These are phyloP conservation scores for Leptinotarsa defecta DNA, from an alignment of 1,140 invertebrate species.

Conservation along the genomic window DNA sequence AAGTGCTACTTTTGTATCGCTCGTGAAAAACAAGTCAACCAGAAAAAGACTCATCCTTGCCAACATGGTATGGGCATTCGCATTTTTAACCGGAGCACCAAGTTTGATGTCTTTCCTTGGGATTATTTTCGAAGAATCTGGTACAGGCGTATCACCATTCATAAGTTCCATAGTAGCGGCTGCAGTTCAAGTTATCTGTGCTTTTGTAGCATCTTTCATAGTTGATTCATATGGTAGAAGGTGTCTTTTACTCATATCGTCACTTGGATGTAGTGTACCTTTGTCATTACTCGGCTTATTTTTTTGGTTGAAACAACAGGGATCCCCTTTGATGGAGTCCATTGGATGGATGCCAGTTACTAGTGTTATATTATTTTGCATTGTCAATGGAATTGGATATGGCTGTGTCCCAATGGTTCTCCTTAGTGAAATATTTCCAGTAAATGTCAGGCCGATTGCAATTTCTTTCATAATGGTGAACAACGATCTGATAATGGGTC, in stretches of 20 bases:
- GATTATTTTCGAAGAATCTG: slow-evolving; percentile 70
- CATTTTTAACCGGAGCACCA: slow-evolving; percentile 79
- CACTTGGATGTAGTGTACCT: slow-evolving; percentile 61
- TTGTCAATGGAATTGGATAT: slow-evolving; percentile 61
- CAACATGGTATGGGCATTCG: slow-evolving; percentile 80
- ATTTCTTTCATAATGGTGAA: slow-evolving; percentile 68
- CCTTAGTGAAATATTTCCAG: slow-evolving; percentile 80
- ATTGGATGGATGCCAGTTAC: slow-evolving; percentile 50
- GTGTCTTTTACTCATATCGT: slow-evolving; percentile 71
- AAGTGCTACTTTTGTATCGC: slow-evolving; percentile 24
- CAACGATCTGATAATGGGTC: neutral
- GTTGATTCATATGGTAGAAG: slow-evolving; percentile 78
- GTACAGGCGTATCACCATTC: slow-evolving; percentile 61
- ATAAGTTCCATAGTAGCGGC: slow-evolving; percentile 76
- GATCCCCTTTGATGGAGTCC: slow-evolving; percentile 34
- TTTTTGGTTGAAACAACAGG: slow-evolving; percentile 46
- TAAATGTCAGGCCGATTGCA: slow-evolving; percentile 74
- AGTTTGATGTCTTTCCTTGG: slow-evolving; percentile 82
- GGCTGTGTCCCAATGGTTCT: slow-evolving; percentile 84
- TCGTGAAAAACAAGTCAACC: slow-evolving; percentile 54
- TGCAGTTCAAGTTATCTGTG: slow-evolving; percentile 75
- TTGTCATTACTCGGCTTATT: slow-evolving; percentile 47
- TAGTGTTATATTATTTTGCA: slow-evolving; percentile 44
- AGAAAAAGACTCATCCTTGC: slow-evolving; percentile 73
- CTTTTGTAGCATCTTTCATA: slow-evolving; percentile 70